These are phyloP conservation scores for Antheraea yamamai DNA, from an alignment of 2,888 invertebrate species.

Conservation along the genomic window DNA sequence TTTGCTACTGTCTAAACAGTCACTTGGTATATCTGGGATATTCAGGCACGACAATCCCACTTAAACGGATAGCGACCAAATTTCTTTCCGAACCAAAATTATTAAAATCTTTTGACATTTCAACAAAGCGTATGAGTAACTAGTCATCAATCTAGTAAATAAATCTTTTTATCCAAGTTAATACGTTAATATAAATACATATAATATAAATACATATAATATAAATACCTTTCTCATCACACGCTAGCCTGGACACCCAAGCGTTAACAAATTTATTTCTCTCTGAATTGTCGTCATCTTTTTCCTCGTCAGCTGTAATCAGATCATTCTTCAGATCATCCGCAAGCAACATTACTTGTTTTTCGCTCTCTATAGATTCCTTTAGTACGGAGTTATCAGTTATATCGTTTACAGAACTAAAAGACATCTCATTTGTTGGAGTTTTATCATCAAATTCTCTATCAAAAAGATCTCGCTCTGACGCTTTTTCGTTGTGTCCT, in stretches of 20 bases:
- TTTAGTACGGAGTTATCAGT: slow-evolving; percentile 75
- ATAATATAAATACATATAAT: too few relatives aligned
- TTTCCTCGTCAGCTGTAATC: slow-evolving; percentile 77
- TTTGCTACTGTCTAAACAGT: too few relatives aligned
- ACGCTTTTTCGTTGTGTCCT: slow-evolving; percentile 50
- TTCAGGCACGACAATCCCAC: too few relatives aligned
- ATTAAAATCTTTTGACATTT: neutral
- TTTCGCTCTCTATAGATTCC: slow-evolving; percentile 77
- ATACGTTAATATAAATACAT: slow-evolving; percentile 37
- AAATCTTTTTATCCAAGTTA: too few relatives aligned
- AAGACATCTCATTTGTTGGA: slow-evolving; percentile 76
- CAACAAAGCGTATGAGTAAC: neutral
- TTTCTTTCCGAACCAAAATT: neutral
- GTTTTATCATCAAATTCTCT: slow-evolving; percentile 71
- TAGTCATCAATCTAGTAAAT: neutral
- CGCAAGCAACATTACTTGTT: slow-evolving; percentile 68
- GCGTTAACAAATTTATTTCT: slow-evolving; percentile 78
- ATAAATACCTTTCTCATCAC: slow-evolving; percentile 71
- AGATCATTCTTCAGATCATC: slow-evolving; percentile 78
- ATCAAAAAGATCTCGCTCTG: slow-evolving; percentile 60
- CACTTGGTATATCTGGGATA: too few relatives aligned
- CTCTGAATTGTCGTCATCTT: slow-evolving; percentile 78
- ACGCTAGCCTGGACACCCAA: slow-evolving; percentile 72
- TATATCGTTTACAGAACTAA: slow-evolving; percentile 75
- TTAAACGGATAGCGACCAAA: neutral